Percentiles rank a stretch among this genome's conserved stretches.
phyloP scores from a whole-genome alignment of 2,888 invertebrate species.

The Cremastinae sp. region DNA sequence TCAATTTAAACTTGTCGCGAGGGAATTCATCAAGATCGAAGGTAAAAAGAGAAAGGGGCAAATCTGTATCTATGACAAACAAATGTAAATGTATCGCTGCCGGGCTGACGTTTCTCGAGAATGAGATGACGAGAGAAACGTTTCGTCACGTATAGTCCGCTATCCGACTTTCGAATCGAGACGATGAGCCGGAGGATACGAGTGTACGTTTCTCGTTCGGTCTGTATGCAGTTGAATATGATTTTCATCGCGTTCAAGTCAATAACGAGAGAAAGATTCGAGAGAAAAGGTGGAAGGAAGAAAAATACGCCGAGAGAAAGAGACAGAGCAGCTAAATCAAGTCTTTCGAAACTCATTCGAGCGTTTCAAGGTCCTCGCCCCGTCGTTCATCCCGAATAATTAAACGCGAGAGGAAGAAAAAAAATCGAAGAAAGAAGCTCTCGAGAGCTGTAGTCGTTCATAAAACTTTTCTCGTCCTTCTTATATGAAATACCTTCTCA shows the following conservation, averaged over 20 bases:
- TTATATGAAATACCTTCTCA: neutral
- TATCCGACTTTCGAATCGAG: constrained; percentile 59
- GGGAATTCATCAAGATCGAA: constrained; percentile 52
- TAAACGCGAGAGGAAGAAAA: constrained; percentile 49
- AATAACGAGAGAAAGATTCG: constrained; percentile 48
- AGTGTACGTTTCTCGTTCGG: neutral
- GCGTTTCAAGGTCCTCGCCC: constrained; percentile 47
- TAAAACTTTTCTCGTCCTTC: neutral
- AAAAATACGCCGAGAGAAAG: neutral
- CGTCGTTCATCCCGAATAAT: constrained; percentile 57
- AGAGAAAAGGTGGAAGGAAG: constrained; percentile 31
- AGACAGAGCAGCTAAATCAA: constrained; percentile 28
- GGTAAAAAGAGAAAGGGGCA: constrained; percentile 12
- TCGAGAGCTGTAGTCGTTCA: constrained; percentile 5
- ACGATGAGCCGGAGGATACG: constrained; percentile 19
- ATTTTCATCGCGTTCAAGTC: constrained; percentile 30
- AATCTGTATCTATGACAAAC: constrained; percentile 13
- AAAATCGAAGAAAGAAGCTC: constrained; percentile 18
- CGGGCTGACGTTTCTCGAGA: constrained; percentile 13
- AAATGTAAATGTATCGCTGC: constrained; percentile 5
- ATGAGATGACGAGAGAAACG: constrained; percentile 34
- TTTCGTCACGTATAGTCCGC: constrained; percentile 54
- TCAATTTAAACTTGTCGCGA: constrained; percentile 49
- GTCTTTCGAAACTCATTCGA: constrained; percentile 45
- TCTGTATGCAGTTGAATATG: constrained; percentile 32